phyloP scores from a whole-genome alignment of 2,797 vertebrate genomes.

The Brachyalestes nurse region DNA sequence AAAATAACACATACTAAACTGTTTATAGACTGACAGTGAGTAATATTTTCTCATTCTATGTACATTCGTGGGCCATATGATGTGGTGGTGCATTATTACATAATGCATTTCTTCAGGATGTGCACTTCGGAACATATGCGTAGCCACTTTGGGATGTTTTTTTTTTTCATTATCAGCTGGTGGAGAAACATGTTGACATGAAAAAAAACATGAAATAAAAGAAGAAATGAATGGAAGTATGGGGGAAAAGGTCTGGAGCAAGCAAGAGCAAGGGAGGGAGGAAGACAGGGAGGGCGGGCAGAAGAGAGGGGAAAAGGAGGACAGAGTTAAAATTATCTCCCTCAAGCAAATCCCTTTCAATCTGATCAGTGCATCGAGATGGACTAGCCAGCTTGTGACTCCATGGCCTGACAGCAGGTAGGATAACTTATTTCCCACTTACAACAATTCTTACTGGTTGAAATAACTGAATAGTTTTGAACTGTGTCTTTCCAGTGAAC shows the following conservation, averaged over 20 bases:
- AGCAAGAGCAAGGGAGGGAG: conserved; percentile 5
- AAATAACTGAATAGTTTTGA: not conserved
- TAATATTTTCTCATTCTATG: too few species aligned
- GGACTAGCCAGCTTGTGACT: conserved; percentile 61
- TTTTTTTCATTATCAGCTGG: not conserved
- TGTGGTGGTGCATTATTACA: not conserved
- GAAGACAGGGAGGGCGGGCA: conserved; percentile 28
- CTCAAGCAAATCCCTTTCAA: conserved; percentile 76
- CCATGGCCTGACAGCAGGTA: conserved; percentile 65
- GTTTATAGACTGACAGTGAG: too few species aligned
- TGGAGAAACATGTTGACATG: not conserved
- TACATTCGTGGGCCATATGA: too few species aligned
- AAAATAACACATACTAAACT: too few species aligned
- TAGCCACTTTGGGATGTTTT: not conserved
- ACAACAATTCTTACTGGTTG: conserved; percentile 4
- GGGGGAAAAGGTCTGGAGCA: not conserved
- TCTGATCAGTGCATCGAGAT: conserved; percentile 72
- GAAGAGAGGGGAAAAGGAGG: conserved; percentile 39
- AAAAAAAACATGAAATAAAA: not conserved
- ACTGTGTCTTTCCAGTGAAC: conserved; percentile 3
- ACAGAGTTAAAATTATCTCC: conserved; percentile 72
- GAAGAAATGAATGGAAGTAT: not conserved
- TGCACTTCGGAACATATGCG: not conserved
- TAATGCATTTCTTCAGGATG: not conserved
- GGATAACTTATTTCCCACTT: conserved; percentile 51